Percentiles rank a stretch among this genome's conserved stretches.
Evolutionary conservation across 1,140 invertebrate species (phyloP).

Genomic region (Stegodyphus dumicola): DNA sequence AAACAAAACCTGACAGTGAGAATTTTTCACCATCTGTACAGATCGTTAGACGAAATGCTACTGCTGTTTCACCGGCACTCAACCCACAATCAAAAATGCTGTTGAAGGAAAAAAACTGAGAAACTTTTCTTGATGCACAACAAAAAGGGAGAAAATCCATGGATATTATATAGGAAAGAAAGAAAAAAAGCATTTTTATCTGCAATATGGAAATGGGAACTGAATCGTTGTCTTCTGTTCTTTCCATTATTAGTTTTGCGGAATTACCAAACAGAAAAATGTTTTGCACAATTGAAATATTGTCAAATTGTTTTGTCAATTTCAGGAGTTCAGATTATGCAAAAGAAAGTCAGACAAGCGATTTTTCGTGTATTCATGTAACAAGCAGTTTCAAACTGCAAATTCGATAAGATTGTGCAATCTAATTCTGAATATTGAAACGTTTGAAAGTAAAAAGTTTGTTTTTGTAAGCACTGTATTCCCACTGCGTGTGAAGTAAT

Average conservation of each 20-base stretch:
- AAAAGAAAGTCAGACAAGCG: too few species aligned
- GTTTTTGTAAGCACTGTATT: too few species aligned
- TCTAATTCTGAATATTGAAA: too few species aligned
- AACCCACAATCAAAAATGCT: conserved; percentile 57
- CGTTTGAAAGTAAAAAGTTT: too few species aligned
- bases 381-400: too few species aligned
- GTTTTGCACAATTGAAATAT: conserved; percentile 5
- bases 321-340: too few species aligned
- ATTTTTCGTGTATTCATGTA: too few species aligned
- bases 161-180: conserved; percentile 28
- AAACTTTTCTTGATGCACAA: conserved; percentile 38
- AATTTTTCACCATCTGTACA: conserved; percentile 59
- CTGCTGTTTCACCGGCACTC: conserved; percentile 32
- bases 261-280: conserved; percentile 19
- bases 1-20: conserved; percentile 48
- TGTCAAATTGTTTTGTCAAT: not conserved
- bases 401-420: too few species aligned
- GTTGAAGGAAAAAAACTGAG: conserved; percentile 20
- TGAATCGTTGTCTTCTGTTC: conserved; percentile 11
- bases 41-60: conserved; percentile 49
- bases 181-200: conserved; percentile 2
- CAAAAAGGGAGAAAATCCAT: conserved; percentile 11
- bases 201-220: conserved; percentile 45
- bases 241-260: conserved; percentile 15
- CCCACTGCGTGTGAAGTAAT: too few species aligned